phyloP scores from a whole-genome alignment of 2,797 vertebrate species.

The Pantherophis vulpinus region DNA sequence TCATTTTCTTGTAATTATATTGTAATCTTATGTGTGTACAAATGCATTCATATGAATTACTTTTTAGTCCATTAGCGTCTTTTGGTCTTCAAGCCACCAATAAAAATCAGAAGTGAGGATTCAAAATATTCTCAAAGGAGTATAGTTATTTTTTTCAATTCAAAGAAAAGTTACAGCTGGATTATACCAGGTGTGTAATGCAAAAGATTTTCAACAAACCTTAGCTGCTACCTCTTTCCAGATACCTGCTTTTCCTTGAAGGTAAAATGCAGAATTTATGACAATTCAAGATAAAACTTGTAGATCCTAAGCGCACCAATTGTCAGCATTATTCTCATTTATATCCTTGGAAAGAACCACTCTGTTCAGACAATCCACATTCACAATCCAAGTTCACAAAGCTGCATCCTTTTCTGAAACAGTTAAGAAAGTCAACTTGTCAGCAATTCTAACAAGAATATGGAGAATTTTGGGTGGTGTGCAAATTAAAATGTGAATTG shows the following conservation, averaged over 20 bases:
- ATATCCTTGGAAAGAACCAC: not conserved
- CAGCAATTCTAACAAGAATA: not conserved
- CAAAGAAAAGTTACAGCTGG: not conserved
- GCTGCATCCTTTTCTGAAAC: not conserved
- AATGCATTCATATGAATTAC: not conserved
- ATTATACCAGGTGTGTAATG: not conserved
- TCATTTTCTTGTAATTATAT: not conserved
- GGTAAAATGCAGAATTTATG: not conserved
- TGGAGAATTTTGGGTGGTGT: not conserved
- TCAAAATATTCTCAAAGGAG: conserved; percentile 1
- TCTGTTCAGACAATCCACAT: not conserved
- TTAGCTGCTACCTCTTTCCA: not conserved
- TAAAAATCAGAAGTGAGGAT: not conserved
- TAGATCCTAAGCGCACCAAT: not conserved
- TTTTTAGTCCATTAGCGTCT: not conserved
- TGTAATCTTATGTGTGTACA: not conserved
- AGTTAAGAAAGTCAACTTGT: not conserved
- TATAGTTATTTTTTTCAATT: not conserved
- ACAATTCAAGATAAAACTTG: not conserved
- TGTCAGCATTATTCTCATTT: not conserved
- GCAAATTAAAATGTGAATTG: not conserved
- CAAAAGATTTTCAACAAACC: not conserved
- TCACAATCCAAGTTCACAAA: not conserved
- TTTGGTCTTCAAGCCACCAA: conserved; percentile 5
- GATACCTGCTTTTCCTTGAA: not conserved